Evolutionary conservation across 2,113 vertebrate species (phyloP), one percentile per base, ranked within the genome.

Genomic region (Grus americana): DNA sequence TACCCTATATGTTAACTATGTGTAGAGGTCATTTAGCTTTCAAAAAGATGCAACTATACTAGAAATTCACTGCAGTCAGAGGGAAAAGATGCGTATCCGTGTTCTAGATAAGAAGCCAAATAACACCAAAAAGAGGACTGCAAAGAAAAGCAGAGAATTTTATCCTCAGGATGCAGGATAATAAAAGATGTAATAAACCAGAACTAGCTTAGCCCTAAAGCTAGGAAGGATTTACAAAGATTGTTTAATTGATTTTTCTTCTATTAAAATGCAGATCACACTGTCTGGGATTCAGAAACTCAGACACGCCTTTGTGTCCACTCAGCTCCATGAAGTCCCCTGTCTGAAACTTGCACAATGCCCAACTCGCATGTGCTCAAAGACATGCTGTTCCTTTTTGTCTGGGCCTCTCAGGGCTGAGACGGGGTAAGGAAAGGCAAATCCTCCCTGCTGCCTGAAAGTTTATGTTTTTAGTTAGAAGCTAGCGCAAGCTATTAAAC

Each of bases 231-330:
- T 96, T 96, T 94, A 46, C 92, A 93, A 94, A 98, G 98, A 98
- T 98, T 96, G 97, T 98, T 98, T 98, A 98, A 98, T 98, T 98
- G 98, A 98, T 98, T 98, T 98, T 97, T 93, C 81, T 92, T 74
- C 97, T 92, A 98, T 98, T 98, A 98, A 98, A 68, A 98, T 98
- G 98, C 98, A 98, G 98, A 97, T 98, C 96, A 97, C 96, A 96
- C 74, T 68, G 98, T 95, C 98, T 98, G 98, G 97, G 96, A 76
- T 88, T 93, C 91, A 82, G 98, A 92, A 95, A 95, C 96, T 97
- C 98, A 98, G 98, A 98, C 98, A 94, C 93, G 93, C 92, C 98
- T 98, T 98, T 98, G 98, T 98, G 97, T 98, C 96, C 97, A 76
- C 95, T 63, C 97, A 24, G 97, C 96, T 96, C 97, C 96, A 24